These are phyloP conservation scores for Phymorhynchus buccinoides DNA, from an alignment of 1,140 invertebrate genomes.

Conservation along the genomic window DNA sequence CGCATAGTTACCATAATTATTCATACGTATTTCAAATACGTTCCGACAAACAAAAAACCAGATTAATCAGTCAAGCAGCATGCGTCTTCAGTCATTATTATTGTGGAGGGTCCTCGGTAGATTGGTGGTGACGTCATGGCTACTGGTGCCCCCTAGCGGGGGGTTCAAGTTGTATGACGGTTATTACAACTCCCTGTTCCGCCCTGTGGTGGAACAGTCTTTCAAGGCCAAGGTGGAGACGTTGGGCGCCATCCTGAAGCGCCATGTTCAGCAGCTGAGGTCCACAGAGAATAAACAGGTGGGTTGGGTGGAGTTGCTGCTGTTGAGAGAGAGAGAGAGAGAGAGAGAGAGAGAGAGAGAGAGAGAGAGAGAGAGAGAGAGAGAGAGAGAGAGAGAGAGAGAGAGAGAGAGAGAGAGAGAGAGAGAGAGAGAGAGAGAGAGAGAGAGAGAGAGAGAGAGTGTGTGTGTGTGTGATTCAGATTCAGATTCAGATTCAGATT, in stretches of 20 bases:
- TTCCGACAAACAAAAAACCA: background rate
- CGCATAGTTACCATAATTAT: background rate
- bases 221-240: constrained; percentile 77
- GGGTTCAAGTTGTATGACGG: constrained; percentile 4
- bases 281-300: constrained; percentile 68
- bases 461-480: too few species aligned
- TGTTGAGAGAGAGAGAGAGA: background rate
- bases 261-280: constrained; percentile 73
- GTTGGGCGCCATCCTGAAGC: constrained; percentile 76
- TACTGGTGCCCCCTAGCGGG: background rate
- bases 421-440: background rate
- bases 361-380: background rate
- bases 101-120: background rate
- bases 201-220: constrained; percentile 31
- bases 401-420: background rate
- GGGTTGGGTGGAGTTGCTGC: background rate
- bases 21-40: too few species aligned
- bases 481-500: too few species aligned
- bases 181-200: constrained; percentile 48
- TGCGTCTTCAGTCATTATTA: background rate
- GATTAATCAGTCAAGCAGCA: background rate
- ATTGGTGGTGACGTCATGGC: background rate
- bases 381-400: background rate
- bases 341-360: background rate
- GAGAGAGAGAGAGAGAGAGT: too few species aligned